Percentiles rank a stretch among this genome's conserved stretches.
Conservation (phyloP, 2,888 invertebrate genomes). For the Ligdia adustata region DNA sequence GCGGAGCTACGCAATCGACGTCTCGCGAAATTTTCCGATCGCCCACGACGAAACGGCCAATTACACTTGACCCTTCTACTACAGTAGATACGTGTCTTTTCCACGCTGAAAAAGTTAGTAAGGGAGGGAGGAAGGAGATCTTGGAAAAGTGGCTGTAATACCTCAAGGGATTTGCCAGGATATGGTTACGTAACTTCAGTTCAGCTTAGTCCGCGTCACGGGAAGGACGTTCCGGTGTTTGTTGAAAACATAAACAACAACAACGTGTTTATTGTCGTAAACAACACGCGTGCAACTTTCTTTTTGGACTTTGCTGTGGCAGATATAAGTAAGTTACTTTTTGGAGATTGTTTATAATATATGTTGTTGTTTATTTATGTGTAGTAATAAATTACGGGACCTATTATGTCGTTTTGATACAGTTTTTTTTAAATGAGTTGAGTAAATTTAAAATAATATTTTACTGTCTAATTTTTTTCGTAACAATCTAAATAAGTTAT, state of each 20-base stretch:
- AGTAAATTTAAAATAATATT: no score
- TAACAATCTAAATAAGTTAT: no score
- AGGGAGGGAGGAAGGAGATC: constrained; percentile 46
- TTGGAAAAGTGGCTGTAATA: constrained; percentile 41
- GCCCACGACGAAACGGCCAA: constrained; percentile 53
- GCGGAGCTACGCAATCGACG: constrained; percentile 60
- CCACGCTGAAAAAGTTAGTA: neutral
- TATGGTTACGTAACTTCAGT: constrained; percentile 78
- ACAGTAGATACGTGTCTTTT: constrained; percentile 2
- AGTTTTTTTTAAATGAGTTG: neutral
- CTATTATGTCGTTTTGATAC: neutral
- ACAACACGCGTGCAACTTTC: constrained; percentile 58
- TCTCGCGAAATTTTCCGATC: constrained; percentile 64
- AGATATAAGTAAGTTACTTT: constrained; percentile 41
- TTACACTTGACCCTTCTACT: constrained; percentile 40
- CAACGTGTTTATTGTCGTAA: constrained; percentile 79
- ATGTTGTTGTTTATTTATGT: constrained; percentile 20
- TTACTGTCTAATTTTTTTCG: no score
- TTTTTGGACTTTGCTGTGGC: constrained; percentile 44
- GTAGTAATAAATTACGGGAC: no score
- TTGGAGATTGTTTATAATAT: constrained; percentile 25
- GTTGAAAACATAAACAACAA: constrained; percentile 75
- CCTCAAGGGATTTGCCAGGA: constrained; percentile 70
- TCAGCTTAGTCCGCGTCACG: constrained; percentile 54
- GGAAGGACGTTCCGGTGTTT: constrained; percentile 55